A percentile compares a stretch with the other conserved stretches of the same genome.
Evolutionary conservation across 2,113 vertebrate genomes (phyloP).

Genomic region (Gorsachius goisagi): DNA sequence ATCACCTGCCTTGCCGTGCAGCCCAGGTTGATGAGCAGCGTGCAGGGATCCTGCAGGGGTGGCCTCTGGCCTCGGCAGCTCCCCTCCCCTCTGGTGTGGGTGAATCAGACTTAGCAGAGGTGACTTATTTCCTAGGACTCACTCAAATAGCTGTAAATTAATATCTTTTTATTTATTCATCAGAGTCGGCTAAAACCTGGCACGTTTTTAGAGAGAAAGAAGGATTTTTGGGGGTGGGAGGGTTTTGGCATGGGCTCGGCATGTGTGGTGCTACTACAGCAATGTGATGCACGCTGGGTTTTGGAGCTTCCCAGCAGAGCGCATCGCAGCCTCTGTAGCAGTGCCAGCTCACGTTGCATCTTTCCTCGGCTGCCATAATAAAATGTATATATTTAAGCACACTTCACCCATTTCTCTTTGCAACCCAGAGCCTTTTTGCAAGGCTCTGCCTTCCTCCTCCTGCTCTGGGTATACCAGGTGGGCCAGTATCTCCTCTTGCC

Average conservation of each 20-base stretch:
- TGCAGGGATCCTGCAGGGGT: not conserved
- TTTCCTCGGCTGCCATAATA: not conserved
- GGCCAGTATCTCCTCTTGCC: not conserved
- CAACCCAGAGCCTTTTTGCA: not conserved
- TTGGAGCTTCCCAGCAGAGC: conserved; percentile 8
- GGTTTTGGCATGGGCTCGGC: not conserved
- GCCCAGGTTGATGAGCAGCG: not conserved
- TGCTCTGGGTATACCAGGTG: accelerated
- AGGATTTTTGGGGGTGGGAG: not conserved
- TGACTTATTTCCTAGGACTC: not conserved
- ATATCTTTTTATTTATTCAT: not conserved
- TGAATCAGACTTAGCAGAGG: not conserved
- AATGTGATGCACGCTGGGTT: not conserved
- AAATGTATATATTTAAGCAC: not conserved
- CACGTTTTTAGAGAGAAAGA: not conserved
- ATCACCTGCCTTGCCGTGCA: not conserved
- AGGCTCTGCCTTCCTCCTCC: not conserved
- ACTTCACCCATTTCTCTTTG: not conserved
- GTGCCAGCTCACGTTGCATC: conserved; percentile 10
- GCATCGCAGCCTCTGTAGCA: not conserved
- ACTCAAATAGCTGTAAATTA: not conserved
- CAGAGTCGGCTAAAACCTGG: not conserved
- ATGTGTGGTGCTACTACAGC: not conserved
- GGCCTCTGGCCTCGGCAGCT: not conserved
- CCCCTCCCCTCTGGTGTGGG: accelerated